Base-by-base conservation (phyloP, 2,797 vertebrate genomes). In the Brotula barbata region DNA sequence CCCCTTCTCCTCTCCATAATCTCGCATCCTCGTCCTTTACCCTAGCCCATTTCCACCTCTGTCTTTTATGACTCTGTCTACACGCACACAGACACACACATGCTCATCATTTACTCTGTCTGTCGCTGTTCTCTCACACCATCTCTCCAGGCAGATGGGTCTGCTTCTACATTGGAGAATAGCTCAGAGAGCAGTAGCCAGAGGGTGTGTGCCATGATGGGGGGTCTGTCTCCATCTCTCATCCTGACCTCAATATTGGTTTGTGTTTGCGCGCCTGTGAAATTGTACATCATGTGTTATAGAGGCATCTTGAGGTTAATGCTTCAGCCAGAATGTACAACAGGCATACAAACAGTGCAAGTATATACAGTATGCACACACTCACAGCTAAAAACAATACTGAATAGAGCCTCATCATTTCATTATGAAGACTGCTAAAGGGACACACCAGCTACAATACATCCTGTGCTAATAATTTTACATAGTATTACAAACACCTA, bases 181-280 rank as follows among this genome's bases (percentile, higher is more conserved):
- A 70, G 80, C 78, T 80, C 71, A 71, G 43, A 64, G 77, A 79
- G 78, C 73, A 71, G 47, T 81, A 82, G 85, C 87, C 83, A 62
- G 62, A 84, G 87, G 87, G 80, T 68, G 72, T 36, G n/a, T 65
- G 68, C 66, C 51, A 68, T 77, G 64, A 80, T 61, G 78, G 79
- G 59, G 54, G 82, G 65, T 64, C 76, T 71, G 68, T 69, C 72
- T 80, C 68, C 9, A 43, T 82, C 48, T 74, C 75, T 77, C 71
- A 33, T 58, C 73, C 70, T 89, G 88, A 90, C 88, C 89, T 91
- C 81, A 69, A 88, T 90, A 88, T 76, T 50, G 33, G 40, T 46
- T 60, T 45, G 71, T 71, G 63, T 41, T 60, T 54, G 55, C 51
- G 50, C 8, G 31, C 21, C 2, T 63, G 48, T 50, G 41, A 61